A percentile compares a stretch with the other conserved stretches of the same genome.
phyloP scores from a whole-genome alignment of 2,888 invertebrate species.

The Lasioglossum morio region DNA sequence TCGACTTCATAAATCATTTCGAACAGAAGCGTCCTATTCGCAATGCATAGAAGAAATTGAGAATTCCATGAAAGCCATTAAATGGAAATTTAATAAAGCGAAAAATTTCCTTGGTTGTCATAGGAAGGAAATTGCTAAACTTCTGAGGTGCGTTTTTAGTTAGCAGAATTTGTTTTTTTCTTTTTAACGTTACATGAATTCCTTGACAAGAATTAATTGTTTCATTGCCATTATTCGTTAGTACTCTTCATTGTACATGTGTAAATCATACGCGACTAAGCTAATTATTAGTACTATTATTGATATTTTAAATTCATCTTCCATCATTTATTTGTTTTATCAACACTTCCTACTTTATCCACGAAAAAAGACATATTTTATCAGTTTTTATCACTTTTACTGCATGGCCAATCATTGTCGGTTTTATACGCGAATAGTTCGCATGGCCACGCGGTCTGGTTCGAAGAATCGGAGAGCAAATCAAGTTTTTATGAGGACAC shows the following conservation, averaged over 20 bases:
- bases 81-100: slow-evolving; percentile 6
- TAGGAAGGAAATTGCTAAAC: slow-evolving; percentile 36
- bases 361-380: not conserved
- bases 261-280: too few relatives aligned
- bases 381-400: not conserved
- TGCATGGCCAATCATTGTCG: not conserved
- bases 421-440: not conserved
- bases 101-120: slow-evolving; percentile 31
- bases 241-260: not conserved
- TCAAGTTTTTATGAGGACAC: slow-evolving; percentile 53
- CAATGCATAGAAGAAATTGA: slow-evolving; percentile 38
- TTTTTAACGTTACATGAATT: not conserved
- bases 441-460: fast-evolving
- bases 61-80: slow-evolving; percentile 20
- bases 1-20: slow-evolving; percentile 11
- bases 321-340: not conserved
- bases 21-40: slow-evolving; percentile 36
- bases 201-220: not conserved
- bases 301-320: too few relatives aligned
- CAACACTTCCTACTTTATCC: not conserved
- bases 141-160: slow-evolving; percentile 45
- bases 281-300: too few relatives aligned
- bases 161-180: not conserved
- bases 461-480: not conserved
- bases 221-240: not conserved